A percentile compares a stretch with the other conserved stretches of the same genome.
phyloP scores from a whole-genome alignment of 2,888 invertebrate species.

The Drosophila kambysellisi region DNA sequence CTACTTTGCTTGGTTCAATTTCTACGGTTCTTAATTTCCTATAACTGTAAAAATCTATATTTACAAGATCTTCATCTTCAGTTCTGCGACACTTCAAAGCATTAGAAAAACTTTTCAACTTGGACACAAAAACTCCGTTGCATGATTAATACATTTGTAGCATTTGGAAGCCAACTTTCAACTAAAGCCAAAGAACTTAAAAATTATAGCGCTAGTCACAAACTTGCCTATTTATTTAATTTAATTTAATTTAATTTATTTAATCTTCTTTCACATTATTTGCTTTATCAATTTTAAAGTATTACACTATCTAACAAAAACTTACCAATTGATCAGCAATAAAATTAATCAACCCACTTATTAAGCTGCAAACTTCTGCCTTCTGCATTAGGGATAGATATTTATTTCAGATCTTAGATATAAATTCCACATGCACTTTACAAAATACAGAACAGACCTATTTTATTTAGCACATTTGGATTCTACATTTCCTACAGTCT shows the following conservation, averaged over 20 bases:
- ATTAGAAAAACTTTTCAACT: neutral
- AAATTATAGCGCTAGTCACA: neutral
- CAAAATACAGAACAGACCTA: neutral
- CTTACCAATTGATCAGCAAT: neutral
- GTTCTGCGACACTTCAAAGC: neutral
- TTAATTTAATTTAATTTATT: neutral
- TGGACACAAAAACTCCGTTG: neutral
- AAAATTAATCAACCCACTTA: neutral
- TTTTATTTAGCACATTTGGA: neutral
- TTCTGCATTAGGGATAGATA: neutral
- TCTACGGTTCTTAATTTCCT: neutral
- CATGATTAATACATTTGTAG: neutral
- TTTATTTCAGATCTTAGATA: neutral
- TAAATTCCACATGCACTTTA: too few relatives aligned
- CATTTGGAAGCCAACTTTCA: neutral
- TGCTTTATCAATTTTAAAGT: neutral
- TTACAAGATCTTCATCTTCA: neutral
- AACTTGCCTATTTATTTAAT: neutral
- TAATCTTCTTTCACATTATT: neutral
- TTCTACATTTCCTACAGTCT: neutral
- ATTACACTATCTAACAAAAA: neutral
- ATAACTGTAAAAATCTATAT: neutral
- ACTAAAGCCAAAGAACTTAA: neutral
- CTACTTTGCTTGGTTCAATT: neutral
- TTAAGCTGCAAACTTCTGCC: too few relatives aligned